Evolutionary conservation across 2,888 invertebrate species (phyloP), one percentile per base, ranked within the genome.

Genomic region (Cheilosia scutellata): DNA sequence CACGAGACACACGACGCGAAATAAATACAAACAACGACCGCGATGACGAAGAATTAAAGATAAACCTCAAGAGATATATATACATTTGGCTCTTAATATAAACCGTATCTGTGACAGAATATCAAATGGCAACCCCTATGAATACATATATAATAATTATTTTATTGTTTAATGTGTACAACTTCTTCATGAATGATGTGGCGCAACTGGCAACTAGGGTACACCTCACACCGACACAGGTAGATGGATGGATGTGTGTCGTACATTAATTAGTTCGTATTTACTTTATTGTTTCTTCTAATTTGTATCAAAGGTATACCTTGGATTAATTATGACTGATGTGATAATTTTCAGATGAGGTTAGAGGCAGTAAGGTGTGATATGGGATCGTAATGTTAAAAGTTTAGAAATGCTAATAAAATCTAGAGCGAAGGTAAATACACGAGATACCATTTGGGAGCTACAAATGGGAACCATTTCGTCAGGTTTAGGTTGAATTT

Each of bases 331-430:
- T 84, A 84, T 76, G 71, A 84, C 63, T 55, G 71, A 76, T 80
- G 65, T 66, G 84, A 80, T 84, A 84, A 84, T 84, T 80, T 33
- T 44, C n/a, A 76, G 71, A 75, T 75, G 80, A 71, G 84, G 80
- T 60, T 84, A 74, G 63, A 62, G 63, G 25, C 62, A 42, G 25
- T n/a, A 58, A 62, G 65, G 79, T 83, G 79, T 58, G 79, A 79
- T 68, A 49, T 68, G 55, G 11, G 37, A 42, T 74, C 62, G 37
- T 66, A 66, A 55, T 66, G 33, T 62, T 47, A 44, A 4, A 51
- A 27, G 20, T 62, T 68, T 55, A 47, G 70, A 44, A 68, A 70
- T 27, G 77, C 70, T 70, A 55, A 68, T 77, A 53, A 70, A 62
- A 77, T 77, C 47, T 62, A 70, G 77, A 77, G 77, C 77, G 29